Evolutionary conservation across 2,888 invertebrate species (phyloP).

Genomic region (Lochmaea capreae): DNA sequence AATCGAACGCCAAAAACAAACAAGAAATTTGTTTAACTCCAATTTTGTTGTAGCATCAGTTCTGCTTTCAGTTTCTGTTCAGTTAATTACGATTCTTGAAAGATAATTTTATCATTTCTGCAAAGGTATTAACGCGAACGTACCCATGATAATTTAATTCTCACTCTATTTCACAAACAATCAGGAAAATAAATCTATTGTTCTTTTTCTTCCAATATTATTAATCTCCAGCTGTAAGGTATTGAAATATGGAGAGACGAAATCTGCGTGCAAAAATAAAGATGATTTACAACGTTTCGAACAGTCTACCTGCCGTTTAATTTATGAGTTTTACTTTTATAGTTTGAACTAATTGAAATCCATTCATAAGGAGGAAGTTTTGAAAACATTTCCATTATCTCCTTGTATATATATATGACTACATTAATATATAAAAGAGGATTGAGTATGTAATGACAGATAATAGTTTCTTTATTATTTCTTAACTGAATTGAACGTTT

Average conservation of each 20-base stretch:
- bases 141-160: too few relatives aligned
- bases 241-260: not conserved
- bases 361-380: not conserved
- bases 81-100: too few relatives aligned
- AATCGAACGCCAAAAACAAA: too few relatives aligned
- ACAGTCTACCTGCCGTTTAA: not conserved
- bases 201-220: not conserved
- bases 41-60: too few relatives aligned
- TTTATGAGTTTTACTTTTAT: not conserved
- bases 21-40: too few relatives aligned
- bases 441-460: not conserved
- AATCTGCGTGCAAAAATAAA: not conserved
- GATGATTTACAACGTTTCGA: not conserved
- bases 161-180: not conserved
- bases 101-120: too few relatives aligned
- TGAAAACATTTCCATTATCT: not conserved
- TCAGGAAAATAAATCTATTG: not conserved
- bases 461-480: not conserved
- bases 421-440: not conserved
- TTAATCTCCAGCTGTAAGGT: constrained; percentile 1
- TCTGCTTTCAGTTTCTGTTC: too few relatives aligned
- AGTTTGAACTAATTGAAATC: not conserved
- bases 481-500: not conserved
- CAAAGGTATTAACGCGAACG: too few relatives aligned
- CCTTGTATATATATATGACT: not conserved